Base-by-base conservation (phyloP, 1,140 invertebrate species). In the Tetraneura akinire region DNA sequence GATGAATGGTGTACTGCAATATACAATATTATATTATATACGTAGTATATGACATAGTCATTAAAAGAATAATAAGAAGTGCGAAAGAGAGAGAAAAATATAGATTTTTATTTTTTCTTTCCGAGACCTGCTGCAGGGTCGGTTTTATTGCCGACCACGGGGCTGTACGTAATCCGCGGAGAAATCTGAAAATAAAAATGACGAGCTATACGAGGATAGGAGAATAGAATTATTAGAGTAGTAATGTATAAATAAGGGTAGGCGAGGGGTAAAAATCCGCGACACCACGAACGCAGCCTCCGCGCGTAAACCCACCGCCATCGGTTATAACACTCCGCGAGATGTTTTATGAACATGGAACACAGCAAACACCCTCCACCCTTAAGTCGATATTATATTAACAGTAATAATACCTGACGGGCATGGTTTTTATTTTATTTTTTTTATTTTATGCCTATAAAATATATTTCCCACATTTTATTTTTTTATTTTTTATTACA, bases 141-240 rank as follows among this genome's bases (percentile, higher is more conserved):
- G 32, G 49, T 76, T 76, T 76, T 76, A 76, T 57, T 57, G 32
- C 51, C 1, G 9, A 9, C 51, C 71, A 32, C 23, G 37, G 18
- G 18, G 8, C 51, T 57, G 55, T n/a, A n/a, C n/a, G n/a, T n/a
- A n/a, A 57, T 76, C 29, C 71, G 21, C 29, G 51, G 8, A 57
- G 51, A 76, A 55, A 76, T 57, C 71, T 23, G 51, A 57, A 76
- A 76, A 76, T 23, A 76, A 76, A 76, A 76, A 47, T 18, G 18
- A 2, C 11, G 1, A 3, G 32, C 8, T n/a, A n/a, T n/a, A n/a
- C n/a, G n/a, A n/a, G n/a, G n/a, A n/a, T n/a, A n/a, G n/a, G 32
- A 55, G 32, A 10, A 29, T 16, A 29, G 16, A 70, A 70, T 29
- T 42, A n/a, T 9, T 32, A 18, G n/a, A 37, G 37, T 37, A 37